phyloP scores from a whole-genome alignment of 2,797 vertebrate species.

The Lacerta viridis region DNA sequence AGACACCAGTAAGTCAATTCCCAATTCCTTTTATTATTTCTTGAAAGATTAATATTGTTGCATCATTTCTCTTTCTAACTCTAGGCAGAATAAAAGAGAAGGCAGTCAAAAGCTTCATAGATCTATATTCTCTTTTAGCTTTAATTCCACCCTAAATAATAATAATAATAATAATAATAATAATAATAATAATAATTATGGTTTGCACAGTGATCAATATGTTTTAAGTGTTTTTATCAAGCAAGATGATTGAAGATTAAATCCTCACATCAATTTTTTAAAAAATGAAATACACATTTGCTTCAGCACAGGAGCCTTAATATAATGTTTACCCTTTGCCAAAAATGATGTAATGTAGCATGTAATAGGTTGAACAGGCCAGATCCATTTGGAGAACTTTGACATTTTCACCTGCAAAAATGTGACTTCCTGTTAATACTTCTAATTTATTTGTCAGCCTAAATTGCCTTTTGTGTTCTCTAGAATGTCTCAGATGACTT shows the following conservation, averaged over 20 bases:
- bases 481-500: slow-evolving; percentile 36
- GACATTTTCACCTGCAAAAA: not conserved
- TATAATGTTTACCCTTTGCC: not conserved
- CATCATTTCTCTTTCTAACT: not conserved
- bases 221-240: not conserved
- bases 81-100: not conserved
- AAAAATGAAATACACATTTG: not conserved
- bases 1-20: not conserved
- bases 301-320: not conserved
- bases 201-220: not conserved
- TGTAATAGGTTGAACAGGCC: not conserved
- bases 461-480: slow-evolving; percentile 17
- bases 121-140: not conserved
- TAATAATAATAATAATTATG: not conserved
- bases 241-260: rapidly evolving
- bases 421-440: not conserved
- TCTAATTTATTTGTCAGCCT: slow-evolving; percentile 28
- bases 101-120: not conserved
- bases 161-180: not conserved
- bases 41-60: not conserved
- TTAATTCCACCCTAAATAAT: not conserved
- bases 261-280: not conserved
- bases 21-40: not conserved
- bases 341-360: not conserved
- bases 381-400: slow-evolving; percentile 23